Base-by-base conservation (phyloP, 2,797 vertebrate species). In the Falco peregrinus region DNA sequence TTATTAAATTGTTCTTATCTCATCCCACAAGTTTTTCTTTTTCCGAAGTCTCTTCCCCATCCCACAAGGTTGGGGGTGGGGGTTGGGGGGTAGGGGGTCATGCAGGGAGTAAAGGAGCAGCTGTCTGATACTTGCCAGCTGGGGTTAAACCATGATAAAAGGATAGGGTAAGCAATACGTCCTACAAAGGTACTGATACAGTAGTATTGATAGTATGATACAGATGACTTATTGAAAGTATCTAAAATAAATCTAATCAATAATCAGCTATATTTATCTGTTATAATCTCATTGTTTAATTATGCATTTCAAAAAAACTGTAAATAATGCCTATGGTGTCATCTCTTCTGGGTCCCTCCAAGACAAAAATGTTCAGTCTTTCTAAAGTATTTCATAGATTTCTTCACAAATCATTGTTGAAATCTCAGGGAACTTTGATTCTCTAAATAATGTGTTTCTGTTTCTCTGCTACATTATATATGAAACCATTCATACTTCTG, bases 231-330 rank as follows among this genome's bases (percentile, higher is more conserved):
- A 71, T 5, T 48, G 28, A 47, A 43, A 53, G 10, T 22, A 69
- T 29, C 28, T 41, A n/a, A 83, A 93, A 59, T 57, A 63, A 59
- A 61, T 20, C n/a, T 73, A 47, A 53, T 33, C 3, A 48, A 25
- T 31, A 81, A 64, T 1, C 8, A 82, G 18, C 2, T 74, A 5
- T 41, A 28, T 73, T 60, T 84, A 22, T 57, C 29, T 51, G 13
- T 37, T 82, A 35, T 91, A 74, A 86, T 75, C 11, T 48, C 21
- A n/a, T 57, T 31, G 15, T 43, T 15, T 47, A 87, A 31, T 39
- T 75, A 41, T 0, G 0, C 41, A 37, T 45, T 69, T 47, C 0
- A 37, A 17, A 65, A 71, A 53, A 76, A 48, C 25, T 14, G 4
- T 28, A 50, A 73, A 28, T 79, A 80, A 54, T 2, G 2, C 4